phyloP scores from a whole-genome alignment of 2,888 invertebrate species.

The Philereme transversata region DNA sequence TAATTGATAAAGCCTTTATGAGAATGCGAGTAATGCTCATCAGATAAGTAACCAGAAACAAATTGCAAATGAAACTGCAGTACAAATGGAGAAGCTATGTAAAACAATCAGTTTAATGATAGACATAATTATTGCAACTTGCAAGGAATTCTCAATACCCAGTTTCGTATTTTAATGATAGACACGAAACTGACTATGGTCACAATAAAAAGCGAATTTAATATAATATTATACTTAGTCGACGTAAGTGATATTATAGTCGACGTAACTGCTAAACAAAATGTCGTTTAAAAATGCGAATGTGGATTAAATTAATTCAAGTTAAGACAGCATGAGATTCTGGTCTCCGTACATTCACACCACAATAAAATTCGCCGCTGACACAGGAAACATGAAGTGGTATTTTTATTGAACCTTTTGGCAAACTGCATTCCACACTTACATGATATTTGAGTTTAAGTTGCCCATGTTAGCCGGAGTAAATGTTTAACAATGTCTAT shows the following conservation, averaged over 20 bases:
- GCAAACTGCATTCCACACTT: slow-evolving; percentile 68
- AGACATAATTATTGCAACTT: slow-evolving; percentile 26
- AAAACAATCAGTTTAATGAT: slow-evolving; percentile 30
- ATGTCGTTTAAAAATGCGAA: slow-evolving; percentile 46
- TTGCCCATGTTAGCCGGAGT: slow-evolving; percentile 17
- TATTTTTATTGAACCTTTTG: slow-evolving; percentile 77
- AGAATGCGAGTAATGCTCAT: slow-evolving; percentile 4
- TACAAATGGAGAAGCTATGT: slow-evolving; percentile 23
- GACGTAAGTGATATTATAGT: slow-evolving; percentile 33
- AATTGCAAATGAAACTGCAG: slow-evolving; percentile 24
- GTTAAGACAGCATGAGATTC: slow-evolving; percentile 57
- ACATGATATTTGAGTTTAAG: slow-evolving; percentile 50
- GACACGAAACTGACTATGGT: slow-evolving; percentile 32
- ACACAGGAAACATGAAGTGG: slow-evolving; percentile 78
- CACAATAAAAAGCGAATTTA: slow-evolving; percentile 2
- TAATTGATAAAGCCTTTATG: slow-evolving; percentile 14
- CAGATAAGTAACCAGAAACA: slow-evolving; percentile 12
- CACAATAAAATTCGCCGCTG: slow-evolving; percentile 72
- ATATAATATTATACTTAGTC: too few relatives aligned
- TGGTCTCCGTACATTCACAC: slow-evolving; percentile 70
- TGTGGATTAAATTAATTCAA: slow-evolving; percentile 61
- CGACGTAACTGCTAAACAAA: slow-evolving; percentile 37
- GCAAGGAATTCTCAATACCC: slow-evolving; percentile 21
- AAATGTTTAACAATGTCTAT: slow-evolving; percentile 1
- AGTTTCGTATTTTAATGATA: slow-evolving; percentile 35